phyloP scores from a whole-genome alignment of 2,113 vertebrate genomes.

The Nothoprocta perdicaria region DNA sequence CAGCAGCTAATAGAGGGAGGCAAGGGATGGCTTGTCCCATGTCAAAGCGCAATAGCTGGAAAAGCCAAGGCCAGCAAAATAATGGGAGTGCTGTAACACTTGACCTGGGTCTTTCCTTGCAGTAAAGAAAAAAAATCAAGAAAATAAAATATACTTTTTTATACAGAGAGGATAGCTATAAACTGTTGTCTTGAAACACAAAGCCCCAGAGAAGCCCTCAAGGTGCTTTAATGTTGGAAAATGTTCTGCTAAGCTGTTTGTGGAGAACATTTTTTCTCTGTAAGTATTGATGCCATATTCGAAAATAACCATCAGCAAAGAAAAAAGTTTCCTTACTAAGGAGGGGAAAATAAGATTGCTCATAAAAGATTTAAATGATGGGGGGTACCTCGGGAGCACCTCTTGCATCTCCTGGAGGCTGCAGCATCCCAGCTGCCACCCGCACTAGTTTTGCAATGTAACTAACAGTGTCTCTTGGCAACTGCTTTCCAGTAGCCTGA shows the following conservation, averaged over 20 bases:
- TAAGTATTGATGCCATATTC: slow-evolving; percentile 32
- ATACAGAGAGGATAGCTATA: neutral
- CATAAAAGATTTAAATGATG: slow-evolving; percentile 7
- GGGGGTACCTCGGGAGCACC: neutral
- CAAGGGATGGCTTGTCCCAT: neutral
- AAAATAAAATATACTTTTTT: neutral
- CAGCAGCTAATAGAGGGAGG: neutral
- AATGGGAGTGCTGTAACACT: neutral
- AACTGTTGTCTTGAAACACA: neutral
- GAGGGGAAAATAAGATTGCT: neutral
- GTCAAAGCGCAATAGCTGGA: neutral
- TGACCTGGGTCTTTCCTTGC: neutral
- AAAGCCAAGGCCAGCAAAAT: neutral
- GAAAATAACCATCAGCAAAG: slow-evolving; percentile 6
- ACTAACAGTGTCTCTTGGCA: neutral
- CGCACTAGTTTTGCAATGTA: neutral
- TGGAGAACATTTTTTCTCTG: neutral
- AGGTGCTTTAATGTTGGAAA: neutral
- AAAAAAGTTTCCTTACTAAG: neutral
- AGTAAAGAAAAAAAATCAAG: neutral
- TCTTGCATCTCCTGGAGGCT: slow-evolving; percentile 27
- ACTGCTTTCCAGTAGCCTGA: neutral
- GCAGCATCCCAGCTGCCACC: slow-evolving; percentile 12
- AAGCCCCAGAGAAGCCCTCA: neutral
- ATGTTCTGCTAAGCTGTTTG: neutral